Conservation (phyloP, 2,113 vertebrate species). For the Spermophilus dauricus region DNA sequence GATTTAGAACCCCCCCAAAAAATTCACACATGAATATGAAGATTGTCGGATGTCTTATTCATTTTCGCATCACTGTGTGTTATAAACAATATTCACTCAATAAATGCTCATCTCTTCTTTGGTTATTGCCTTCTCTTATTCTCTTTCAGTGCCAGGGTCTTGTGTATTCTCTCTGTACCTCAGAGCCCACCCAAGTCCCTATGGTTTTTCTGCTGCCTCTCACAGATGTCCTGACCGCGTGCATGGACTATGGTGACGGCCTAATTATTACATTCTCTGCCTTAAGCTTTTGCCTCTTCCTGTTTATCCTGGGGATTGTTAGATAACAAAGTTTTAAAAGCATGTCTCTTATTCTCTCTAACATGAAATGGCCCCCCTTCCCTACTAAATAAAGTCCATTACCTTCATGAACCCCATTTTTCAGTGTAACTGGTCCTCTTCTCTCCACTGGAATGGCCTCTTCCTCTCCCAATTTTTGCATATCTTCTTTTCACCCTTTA, state of each 20-base stretch:
- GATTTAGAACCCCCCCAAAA: background rate
- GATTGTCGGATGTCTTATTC: background rate
- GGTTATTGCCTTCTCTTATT: background rate
- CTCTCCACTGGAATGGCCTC: background rate
- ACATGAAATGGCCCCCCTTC: background rate
- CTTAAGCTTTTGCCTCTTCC: background rate
- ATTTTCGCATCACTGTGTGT: background rate
- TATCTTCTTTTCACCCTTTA: background rate
- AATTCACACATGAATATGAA: background rate
- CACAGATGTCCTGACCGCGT: background rate
- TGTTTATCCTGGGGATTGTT: background rate
- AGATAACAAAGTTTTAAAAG: background rate
- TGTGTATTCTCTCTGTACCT: background rate
- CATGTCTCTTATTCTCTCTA: background rate
- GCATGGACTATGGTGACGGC: background rate
- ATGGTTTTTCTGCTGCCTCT: background rate
- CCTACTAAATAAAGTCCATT: background rate
- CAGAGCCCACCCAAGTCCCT: background rate
- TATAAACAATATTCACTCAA: background rate
- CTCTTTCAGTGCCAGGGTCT: background rate
- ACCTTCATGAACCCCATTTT: background rate
- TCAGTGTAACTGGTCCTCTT: background rate
- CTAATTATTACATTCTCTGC: background rate
- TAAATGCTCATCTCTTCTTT: background rate
- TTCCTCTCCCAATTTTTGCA: background rate